Evolutionary conservation across 1,140 invertebrate genomes (phyloP), one percentile per base, ranked within the genome.

Genomic region (Drosophila murphyi): DNA sequence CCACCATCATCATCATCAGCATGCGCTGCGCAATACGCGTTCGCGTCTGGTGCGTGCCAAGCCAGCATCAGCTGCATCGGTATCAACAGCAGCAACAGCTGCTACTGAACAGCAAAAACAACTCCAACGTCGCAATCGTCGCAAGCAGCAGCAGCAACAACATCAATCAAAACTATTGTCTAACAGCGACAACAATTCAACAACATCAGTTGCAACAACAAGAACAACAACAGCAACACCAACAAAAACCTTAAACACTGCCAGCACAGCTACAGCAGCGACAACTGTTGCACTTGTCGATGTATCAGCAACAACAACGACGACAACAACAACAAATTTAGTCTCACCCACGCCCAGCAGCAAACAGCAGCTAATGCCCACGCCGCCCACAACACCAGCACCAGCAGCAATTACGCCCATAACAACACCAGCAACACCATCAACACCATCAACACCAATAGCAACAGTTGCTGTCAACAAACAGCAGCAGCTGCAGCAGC

Each of bases 1-100:
- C 7, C 71, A 73, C n/a, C 71, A 69, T 32, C 50, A 69, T 39
- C 56, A 73, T 55, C 71, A 73, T 12, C 86, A 82, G 64, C 83
- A 91, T 43, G 48, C 79, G 35, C 37, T 91, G 41, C 74, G 90
- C 41, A 88, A 76, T 12, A 91, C 90, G 10, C 77, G 83, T 4
- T 75, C 88, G 0, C 76, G 88, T 4, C 63, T 87, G 67, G 12
- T 91, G 64, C 60, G 61, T 32, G 57, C 55, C 31, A 70, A 75
- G 69, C 60, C 63, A 34, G 12, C 67, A 47, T 10, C 68, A 47
- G 39, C 72, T 6, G 57, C 81, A 29, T 56, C 72, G 56, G 31
- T 20, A 20, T 20, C 62, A 55, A 52, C 41, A 51, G 63, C 65
- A 0, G 61, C 62, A 31, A 59, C 82, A 35, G 41, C 41, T 62